These are phyloP conservation scores for Drosophila quinaria DNA, from an alignment of 2,888 invertebrate species.

Conservation along the genomic window DNA sequence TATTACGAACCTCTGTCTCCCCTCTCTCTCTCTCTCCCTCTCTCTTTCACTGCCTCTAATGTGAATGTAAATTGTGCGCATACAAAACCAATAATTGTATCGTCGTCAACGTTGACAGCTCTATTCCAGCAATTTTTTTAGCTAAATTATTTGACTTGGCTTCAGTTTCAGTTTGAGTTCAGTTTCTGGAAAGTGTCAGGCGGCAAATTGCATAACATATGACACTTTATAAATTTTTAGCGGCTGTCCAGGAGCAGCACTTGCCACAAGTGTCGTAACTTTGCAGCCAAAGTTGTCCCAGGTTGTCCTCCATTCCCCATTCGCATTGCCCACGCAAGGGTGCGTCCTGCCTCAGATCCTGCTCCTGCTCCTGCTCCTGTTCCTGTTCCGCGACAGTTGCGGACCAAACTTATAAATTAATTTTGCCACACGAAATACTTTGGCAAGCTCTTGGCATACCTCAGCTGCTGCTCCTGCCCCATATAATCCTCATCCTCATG, in stretches of 20 bases:
- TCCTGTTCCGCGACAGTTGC: conserved; percentile 26
- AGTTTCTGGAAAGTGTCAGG: conserved; percentile 40
- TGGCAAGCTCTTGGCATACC: conserved; percentile 62
- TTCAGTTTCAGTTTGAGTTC: conserved; percentile 21
- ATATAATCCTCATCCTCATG: neutral
- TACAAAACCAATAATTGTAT: conserved; percentile 77
- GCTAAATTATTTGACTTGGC: conserved; percentile 67
- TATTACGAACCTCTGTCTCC: conserved; percentile 64
- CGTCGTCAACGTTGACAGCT: conserved; percentile 56
- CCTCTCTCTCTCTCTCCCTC: no score
- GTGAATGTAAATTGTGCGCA: conserved; percentile 72
- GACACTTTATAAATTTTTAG: conserved; percentile 68
- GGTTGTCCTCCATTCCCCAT: conserved; percentile 26
- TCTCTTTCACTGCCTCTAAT: conserved; percentile 3
- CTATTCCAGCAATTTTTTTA: conserved; percentile 58
- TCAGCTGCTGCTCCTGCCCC: conserved; percentile 42
- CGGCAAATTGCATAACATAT: conserved; percentile 61
- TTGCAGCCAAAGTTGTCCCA: conserved; percentile 51
- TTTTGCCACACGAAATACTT: conserved; percentile 74
- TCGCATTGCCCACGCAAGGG: conserved; percentile 5
- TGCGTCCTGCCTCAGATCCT: conserved; percentile 1
- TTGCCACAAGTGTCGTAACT: conserved; percentile 61
- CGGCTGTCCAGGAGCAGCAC: conserved; percentile 19
- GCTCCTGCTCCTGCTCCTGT: conserved; percentile 21
- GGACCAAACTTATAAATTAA: conserved; percentile 77